Conservation (phyloP, 2,888 invertebrate species). For the Pemphredon lugubris region DNA sequence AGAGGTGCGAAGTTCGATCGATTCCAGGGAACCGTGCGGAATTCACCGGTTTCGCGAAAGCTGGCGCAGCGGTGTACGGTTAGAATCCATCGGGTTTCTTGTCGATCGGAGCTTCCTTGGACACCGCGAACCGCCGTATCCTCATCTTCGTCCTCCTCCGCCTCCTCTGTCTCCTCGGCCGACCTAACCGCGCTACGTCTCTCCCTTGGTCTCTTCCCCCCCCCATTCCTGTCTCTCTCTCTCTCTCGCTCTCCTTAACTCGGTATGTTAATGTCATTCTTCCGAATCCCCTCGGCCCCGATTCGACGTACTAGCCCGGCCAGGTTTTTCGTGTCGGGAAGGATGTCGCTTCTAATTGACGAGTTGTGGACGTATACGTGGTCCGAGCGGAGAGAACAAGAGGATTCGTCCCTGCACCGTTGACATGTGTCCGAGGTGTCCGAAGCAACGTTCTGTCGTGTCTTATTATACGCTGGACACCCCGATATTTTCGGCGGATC, state of each 20-base stretch:
- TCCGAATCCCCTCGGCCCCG: conserved; percentile 69
- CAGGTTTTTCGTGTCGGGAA: conserved; percentile 73
- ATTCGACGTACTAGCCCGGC: conserved; percentile 70
- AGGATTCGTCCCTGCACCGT: conserved; percentile 40
- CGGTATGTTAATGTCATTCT: conserved; percentile 77
- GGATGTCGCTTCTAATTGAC: conserved; percentile 77
- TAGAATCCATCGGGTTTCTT: conserved; percentile 55
- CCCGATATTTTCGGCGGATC: conserved; percentile 65
- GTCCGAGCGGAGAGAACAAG: conserved; percentile 29
- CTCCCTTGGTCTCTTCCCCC: not conserved
- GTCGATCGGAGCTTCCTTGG: no score
- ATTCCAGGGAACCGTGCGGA: conserved; percentile 64
- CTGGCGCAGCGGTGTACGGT: conserved; percentile 13
- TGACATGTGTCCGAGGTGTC: conserved; percentile 77
- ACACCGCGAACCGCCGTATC: no score
- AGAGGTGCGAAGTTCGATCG: conserved; percentile 69
- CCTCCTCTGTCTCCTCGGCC: conserved; percentile 1
- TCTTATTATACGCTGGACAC: conserved; percentile 73
- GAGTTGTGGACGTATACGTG: conserved; percentile 67
- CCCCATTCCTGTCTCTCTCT: conserved; percentile 26
- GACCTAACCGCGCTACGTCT: conserved; percentile 9
- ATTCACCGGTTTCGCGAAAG: conserved; percentile 67
- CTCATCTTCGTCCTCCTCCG: conserved; percentile 5
- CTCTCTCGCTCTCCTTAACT: conserved; percentile 36
- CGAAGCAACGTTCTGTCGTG: conserved; percentile 68